Percentiles rank a stretch among this genome's conserved stretches.
phyloP scores from a whole-genome alignment of 2,797 vertebrate species.

The Pantherophis alleghaniensis region DNA sequence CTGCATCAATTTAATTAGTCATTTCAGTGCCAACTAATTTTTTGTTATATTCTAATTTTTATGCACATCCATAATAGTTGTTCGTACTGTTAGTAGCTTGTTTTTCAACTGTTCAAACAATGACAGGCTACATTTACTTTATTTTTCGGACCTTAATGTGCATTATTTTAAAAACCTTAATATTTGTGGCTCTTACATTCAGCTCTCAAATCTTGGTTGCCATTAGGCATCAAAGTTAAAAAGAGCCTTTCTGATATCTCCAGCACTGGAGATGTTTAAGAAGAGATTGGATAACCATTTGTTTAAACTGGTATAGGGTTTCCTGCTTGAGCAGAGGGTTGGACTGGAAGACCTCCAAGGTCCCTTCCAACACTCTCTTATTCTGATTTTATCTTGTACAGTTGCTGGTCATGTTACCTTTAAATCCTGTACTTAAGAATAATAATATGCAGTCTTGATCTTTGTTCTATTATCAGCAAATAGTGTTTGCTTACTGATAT shows the following conservation, averaged over 20 bases:
- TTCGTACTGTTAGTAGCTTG: neutral
- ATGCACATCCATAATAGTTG: neutral
- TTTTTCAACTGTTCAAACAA: neutral
- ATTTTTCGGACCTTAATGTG: neutral
- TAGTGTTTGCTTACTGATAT: neutral
- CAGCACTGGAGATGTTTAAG: too few species aligned
- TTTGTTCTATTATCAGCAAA: neutral
- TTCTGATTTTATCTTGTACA: accelerated
- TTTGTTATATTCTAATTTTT: neutral
- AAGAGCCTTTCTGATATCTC: neutral
- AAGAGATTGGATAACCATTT: neutral
- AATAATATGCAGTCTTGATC: neutral
- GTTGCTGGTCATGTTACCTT: neutral
- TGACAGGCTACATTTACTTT: neutral
- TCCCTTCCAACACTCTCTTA: neutral
- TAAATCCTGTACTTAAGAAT: neutral
- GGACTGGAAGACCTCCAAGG: neutral
- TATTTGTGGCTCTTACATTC: neutral
- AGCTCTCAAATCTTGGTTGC: neutral
- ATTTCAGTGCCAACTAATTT: neutral
- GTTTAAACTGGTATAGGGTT: neutral
- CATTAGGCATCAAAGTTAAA: neutral
- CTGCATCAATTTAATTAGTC: neutral
- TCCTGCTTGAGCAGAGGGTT: neutral
- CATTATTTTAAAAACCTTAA: neutral